These are phyloP conservation scores for Spatulosminthurus flaviceps DNA, from an alignment of 2,888 invertebrate genomes.

Conservation along the genomic window DNA sequence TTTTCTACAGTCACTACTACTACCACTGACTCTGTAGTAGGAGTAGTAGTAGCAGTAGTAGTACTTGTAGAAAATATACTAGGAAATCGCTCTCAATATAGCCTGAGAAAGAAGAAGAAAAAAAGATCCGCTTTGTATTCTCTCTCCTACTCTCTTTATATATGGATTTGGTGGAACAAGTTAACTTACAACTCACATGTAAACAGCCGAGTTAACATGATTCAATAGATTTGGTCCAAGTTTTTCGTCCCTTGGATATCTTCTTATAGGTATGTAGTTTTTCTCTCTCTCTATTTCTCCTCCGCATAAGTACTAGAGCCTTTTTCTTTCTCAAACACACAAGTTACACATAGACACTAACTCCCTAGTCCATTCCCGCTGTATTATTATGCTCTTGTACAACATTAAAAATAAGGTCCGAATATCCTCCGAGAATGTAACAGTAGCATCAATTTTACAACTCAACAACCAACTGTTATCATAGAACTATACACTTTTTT, in stretches of 20 bases:
- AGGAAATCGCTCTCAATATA: not conserved
- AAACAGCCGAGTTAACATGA: constrained; percentile 21
- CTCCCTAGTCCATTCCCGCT: not conserved
- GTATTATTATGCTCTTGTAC: not conserved
- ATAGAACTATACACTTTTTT: not conserved
- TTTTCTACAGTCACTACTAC: not conserved
- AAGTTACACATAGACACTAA: no score
- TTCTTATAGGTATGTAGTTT: no score
- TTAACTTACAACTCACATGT: constrained; percentile 10
- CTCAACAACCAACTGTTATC: not conserved
- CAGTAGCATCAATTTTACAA: constrained; percentile 18
- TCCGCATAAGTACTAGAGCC: no score
- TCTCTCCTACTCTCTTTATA: not conserved
- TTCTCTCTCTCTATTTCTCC: no score
- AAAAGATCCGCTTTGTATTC: constrained; percentile 22
- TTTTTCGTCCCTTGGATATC: constrained; percentile 4
- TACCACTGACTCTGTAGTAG: not conserved
- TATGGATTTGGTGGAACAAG: not conserved
- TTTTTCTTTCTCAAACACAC: no score
- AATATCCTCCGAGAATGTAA: not conserved
- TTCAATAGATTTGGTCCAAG: constrained; percentile 7
- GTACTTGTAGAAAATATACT: not conserved
- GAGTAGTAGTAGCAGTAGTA: no score
- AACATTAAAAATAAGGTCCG: not conserved
- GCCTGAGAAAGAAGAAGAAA: constrained; percentile 1